Percentiles rank a stretch among this genome's conserved stretches.
phyloP scores from a whole-genome alignment of 2,888 invertebrate genomes.

The Parnassius smintheus region DNA sequence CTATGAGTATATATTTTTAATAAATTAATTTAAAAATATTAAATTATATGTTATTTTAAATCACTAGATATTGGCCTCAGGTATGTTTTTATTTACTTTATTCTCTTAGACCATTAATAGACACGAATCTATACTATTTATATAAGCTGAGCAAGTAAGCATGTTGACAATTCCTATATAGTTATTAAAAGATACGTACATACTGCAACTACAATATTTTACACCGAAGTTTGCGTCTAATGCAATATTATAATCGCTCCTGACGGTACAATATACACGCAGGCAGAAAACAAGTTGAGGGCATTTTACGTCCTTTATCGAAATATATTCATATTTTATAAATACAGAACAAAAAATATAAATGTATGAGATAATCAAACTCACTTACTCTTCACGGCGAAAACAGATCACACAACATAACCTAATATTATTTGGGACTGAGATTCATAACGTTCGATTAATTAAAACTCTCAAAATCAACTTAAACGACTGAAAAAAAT shows the following conservation, averaged over 20 bases:
- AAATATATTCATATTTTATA: not conserved
- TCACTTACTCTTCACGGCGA: conserved; percentile 59
- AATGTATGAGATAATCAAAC: conserved; percentile 30
- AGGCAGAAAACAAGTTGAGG: conserved; percentile 4
- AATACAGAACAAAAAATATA: conserved; percentile 28
- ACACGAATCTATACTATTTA: too few relatives aligned
- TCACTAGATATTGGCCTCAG: too few relatives aligned
- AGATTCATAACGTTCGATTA: conserved; percentile 31
- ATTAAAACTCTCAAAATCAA: conserved; percentile 2
- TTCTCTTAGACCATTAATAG: too few relatives aligned
- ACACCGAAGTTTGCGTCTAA: too few relatives aligned
- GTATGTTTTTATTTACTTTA: too few relatives aligned
- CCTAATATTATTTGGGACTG: conserved; percentile 53
- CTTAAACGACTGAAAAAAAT: not conserved
- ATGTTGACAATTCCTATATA: too few relatives aligned
- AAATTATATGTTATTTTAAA: too few relatives aligned
- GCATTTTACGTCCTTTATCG: not conserved
- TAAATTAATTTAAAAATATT: too few relatives aligned
- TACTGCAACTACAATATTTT: too few relatives aligned
- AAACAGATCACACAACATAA: conserved; percentile 63
- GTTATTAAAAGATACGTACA: too few relatives aligned
- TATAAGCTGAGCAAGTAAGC: too few relatives aligned
- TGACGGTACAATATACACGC: conserved; percentile 16
- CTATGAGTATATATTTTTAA: too few relatives aligned
- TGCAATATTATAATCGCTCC: conserved; percentile 1